A percentile compares a stretch with the other conserved stretches of the same genome.
Conservation (phyloP, 1,140 invertebrate genomes). For the Hyposmocoma kahamanoa region DNA sequence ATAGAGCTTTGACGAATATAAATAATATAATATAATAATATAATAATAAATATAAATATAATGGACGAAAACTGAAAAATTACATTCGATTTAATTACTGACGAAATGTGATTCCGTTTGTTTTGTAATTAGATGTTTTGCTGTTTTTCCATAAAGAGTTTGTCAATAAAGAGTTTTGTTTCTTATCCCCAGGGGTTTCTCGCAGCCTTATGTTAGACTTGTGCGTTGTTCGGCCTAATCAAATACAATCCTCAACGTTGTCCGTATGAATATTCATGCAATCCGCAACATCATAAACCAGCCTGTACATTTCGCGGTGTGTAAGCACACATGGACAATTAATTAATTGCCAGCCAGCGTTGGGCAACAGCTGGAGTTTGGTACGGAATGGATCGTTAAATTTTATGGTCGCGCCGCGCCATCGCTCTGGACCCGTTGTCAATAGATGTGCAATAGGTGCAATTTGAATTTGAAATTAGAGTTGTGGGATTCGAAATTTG, state of each 20-base stretch:
- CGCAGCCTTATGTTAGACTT: too few relatives aligned
- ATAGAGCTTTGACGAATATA: too few relatives aligned
- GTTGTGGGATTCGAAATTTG: too few relatives aligned
- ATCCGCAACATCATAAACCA: constrained; percentile 37
- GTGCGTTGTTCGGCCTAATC: constrained; percentile 13
- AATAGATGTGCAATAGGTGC: constrained; percentile 36
- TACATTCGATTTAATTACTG: too few relatives aligned
- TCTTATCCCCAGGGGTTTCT: too few relatives aligned
- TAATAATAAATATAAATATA: too few relatives aligned
- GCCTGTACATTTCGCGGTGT: constrained; percentile 42
- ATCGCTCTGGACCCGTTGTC: constrained; percentile 44
- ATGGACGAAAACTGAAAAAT: too few relatives aligned
- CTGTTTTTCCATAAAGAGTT: too few relatives aligned
- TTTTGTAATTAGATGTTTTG: too few relatives aligned
- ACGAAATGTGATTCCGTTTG: too few relatives aligned
- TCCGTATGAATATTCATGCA: constrained; percentile 44
- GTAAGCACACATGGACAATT: constrained; percentile 47
- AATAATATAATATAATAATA: too few relatives aligned
- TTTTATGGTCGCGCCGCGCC: constrained; percentile 55
- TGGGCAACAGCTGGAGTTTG: constrained; percentile 42
- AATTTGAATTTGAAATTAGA: constrained; percentile 30
- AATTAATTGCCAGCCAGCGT: constrained; percentile 57
- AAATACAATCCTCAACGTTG: constrained; percentile 25
- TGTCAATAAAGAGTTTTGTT: too few relatives aligned
- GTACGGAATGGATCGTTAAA: constrained; percentile 49